phyloP scores from a whole-genome alignment of 2,797 vertebrate species.

The Arrhamphus sclerolepis region DNA sequence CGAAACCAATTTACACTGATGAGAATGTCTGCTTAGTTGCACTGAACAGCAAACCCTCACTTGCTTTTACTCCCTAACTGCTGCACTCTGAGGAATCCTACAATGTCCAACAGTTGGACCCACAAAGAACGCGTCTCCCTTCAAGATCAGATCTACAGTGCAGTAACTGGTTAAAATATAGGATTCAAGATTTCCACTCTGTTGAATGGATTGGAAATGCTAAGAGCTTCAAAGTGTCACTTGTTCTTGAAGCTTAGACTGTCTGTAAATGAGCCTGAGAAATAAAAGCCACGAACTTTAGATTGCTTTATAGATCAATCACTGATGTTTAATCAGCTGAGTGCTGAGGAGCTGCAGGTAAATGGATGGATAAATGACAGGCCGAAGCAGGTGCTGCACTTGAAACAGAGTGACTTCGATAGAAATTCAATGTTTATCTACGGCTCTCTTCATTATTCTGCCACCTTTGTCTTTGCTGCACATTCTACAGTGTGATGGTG shows the following conservation, averaged over 20 bases:
- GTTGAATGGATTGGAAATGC: slow-evolving; percentile 28
- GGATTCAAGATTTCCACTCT: slow-evolving; percentile 17
- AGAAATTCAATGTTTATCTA: slow-evolving; percentile 58
- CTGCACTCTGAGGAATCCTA: neutral
- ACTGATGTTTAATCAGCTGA: slow-evolving; percentile 58
- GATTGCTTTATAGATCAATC: slow-evolving; percentile 54
- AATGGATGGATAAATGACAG: slow-evolving; percentile 49
- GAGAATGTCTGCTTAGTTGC: neutral
- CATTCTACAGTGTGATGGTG: slow-evolving; percentile 45
- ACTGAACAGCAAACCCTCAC: neutral
- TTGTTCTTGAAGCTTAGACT: slow-evolving; percentile 55
- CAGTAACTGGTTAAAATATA: slow-evolving; percentile 15
- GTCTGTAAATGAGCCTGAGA: slow-evolving; percentile 61
- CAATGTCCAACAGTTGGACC: neutral
- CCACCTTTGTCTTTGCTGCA: slow-evolving; percentile 38
- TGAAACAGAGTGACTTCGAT: slow-evolving; percentile 48
- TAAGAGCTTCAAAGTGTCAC: slow-evolving; percentile 36
- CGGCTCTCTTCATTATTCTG: slow-evolving; percentile 50
- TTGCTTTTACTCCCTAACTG: no score
- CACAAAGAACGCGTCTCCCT: neutral
- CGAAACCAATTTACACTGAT: no score
- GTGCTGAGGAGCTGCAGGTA: slow-evolving; percentile 26
- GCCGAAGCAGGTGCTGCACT: slow-evolving; percentile 44
- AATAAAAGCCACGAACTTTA: slow-evolving; percentile 52
- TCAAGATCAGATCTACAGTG: neutral